Base-by-base conservation (phyloP, 2,888 invertebrate species). In the Tupiocoris notatus region DNA sequence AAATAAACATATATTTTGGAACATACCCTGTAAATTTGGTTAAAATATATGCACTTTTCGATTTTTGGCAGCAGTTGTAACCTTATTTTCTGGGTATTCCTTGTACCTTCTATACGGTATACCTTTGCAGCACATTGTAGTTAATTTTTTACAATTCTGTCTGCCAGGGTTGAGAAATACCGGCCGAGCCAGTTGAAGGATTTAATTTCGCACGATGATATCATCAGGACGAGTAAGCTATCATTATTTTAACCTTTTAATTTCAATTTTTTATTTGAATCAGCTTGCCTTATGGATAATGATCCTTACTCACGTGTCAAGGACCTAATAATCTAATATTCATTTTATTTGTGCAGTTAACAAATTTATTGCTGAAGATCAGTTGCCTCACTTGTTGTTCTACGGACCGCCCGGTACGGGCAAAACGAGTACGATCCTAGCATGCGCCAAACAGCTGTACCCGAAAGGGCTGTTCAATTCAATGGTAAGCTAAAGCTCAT, bases 381-480 rank as follows among this genome's bases (percentile, higher is more conserved):
- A 95, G 81, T 85, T 99, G 64, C 99, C 99, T 0, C 98, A 99
- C 87, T 86, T 99, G 75, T 85, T 99, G 23, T 94, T 99, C 82
- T 99, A 99, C 86, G 99, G 99, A 0, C 98, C 98, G 9, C 98
- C 98, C 0, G 99, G 98, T 73, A 98, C 98, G 23, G 75, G 75
- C 2, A 99, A 99, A 86, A 99, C 98, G 0, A 97, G 95, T 80
- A 98, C 98, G 6, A 97, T 99, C 80, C 86, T 99, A 78, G 98
- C 98, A 21, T 96, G 96, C 85, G 98, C 98, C 1, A 91, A 89
- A 80, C 92, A 95, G 84, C 88, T 99, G 80, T 99, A 98, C 83
- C 89, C 92, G 1, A 92, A 93, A 3, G 89, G 91, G 78, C 94
- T 97, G 83, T 94, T 97, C 82, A 91, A 91, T 83, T 96, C 97